Percentiles rank a stretch among this genome's conserved stretches.
These are phyloP conservation scores for Amphiprion clarkii DNA, from an alignment of 2,797 vertebrate species.

Conservation along the genomic window DNA sequence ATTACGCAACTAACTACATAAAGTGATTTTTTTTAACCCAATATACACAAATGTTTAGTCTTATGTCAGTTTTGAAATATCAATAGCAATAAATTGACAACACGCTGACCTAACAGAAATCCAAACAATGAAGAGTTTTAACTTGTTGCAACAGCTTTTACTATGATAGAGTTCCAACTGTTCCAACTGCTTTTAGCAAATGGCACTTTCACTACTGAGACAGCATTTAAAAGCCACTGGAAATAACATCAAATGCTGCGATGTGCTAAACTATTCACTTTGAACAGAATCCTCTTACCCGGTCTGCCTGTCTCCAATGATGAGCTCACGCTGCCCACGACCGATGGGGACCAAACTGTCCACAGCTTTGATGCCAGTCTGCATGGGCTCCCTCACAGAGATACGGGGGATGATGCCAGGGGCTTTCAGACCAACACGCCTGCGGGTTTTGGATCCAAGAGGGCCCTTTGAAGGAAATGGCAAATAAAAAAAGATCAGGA, in stretches of 20 bases:
- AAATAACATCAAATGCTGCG: conserved; percentile 26
- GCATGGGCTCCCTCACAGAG: conserved; percentile 96
- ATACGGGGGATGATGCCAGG: conserved; percentile 97
- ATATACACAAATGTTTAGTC: neutral
- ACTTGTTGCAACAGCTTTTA: neutral
- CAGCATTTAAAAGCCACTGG: conserved; percentile 1
- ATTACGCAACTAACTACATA: no score
- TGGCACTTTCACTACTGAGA: neutral
- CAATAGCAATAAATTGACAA: neutral
- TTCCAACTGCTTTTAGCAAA: neutral
- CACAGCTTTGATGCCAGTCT: conserved; percentile 98
- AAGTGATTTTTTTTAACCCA: neutral
- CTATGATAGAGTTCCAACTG: neutral
- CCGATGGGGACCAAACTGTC: conserved; percentile 98
- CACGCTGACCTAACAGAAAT: neutral
- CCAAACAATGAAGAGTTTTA: neutral
- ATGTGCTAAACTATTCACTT: conserved; percentile 35
- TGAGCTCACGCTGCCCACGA: conserved; percentile 97
- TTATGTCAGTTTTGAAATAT: neutral
- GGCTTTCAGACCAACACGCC: conserved; percentile 95
- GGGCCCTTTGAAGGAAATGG: conserved; percentile 83
- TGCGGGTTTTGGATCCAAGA: conserved; percentile 85
- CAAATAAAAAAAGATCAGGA: conserved; percentile 1
- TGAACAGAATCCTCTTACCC: conserved; percentile 85
- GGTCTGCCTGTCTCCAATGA: conserved; percentile 97